Evolutionary conservation across 2,888 invertebrate genomes (phyloP), one percentile per base, ranked within the genome.

Genomic region (Lampropteryx suffumata): DNA sequence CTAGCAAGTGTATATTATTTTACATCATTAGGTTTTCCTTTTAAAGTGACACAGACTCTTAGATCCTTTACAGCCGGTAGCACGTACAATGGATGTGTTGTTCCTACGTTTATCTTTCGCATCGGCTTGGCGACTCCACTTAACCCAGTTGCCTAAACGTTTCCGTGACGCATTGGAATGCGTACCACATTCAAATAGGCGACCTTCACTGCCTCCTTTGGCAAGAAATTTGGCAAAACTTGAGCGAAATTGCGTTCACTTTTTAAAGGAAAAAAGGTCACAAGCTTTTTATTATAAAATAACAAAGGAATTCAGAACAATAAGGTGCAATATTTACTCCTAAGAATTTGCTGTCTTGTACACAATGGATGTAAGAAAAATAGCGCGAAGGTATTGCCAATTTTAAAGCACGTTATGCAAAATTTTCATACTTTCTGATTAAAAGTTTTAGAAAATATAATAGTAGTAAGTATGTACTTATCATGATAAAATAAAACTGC

Each of bases 101-200:
- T 57, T 64, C 64, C 71, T 58, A 72, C 73, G 65, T 73, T 69
- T 73, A 63, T 69, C 67, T 71, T 72, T 70, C 65, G 71, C 66
- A 71, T 75, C 67, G 65, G 58, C 69, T 71, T 67, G 65, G 69
- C 69, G 73, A 73, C 71, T 78, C 67, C 70, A 69, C 70, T 79
- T 78, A 81, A 80, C 84, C 84, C 68, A 82, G 71, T 82, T 79
- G 65, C 63, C 62, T 66, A 70, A 71, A 67, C 68, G 67, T 69
- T 73, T 71, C 72, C 68, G 74, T 79, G 77, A 80, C 80, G 83
- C 75, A 67, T 73, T 66, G 81, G 82, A 76, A 85, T 84, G 79
- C 72, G 82, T 74, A 76, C 79, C 72, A 81, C 75, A 82, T 84
- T 84, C 79, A 66, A 80, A 76, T 76, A 76, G 47, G 74, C 77